These are phyloP conservation scores for Rhopilema esculentum DNA, from an alignment of 30 jellyfish, hydroid and myxozoan genomes.

Conservation along the genomic window DNA sequence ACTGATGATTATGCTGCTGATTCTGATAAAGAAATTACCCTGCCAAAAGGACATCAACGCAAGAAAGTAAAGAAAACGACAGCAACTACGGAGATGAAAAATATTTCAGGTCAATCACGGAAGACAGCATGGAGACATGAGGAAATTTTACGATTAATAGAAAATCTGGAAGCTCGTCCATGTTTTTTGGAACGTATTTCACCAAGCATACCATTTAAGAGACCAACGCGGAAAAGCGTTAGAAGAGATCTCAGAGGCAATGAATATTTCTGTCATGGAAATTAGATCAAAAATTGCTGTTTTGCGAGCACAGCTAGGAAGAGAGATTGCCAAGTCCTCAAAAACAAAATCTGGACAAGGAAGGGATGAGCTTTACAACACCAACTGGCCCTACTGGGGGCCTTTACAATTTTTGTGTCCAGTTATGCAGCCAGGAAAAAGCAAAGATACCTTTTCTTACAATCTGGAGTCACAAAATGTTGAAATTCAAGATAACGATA, in stretches of 20 bases:
- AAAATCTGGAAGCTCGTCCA: neutral
- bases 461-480: neutral
- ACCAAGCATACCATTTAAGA: neutral
- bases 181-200: constrained; percentile 12
- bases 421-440: constrained; percentile 14
- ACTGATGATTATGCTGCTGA: neutral
- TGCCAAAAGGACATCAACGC: neutral
- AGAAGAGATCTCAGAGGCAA: neutral
- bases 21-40: neutral
- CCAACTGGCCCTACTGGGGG: constrained; percentile 18
- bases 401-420: constrained; percentile 1
- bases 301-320: constrained; percentile 17
- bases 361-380: neutral
- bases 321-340: neutral
- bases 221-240: constrained; percentile 6
- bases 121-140: constrained; percentile 7
- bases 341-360: constrained; percentile 16
- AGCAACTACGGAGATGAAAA: neutral
- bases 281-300: neutral
- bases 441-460: constrained; percentile 1
- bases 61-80: neutral
- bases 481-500: neutral
- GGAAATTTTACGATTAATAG: neutral
- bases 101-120: neutral
- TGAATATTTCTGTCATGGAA: neutral